A percentile compares a stretch with the other conserved stretches of the same genome.
Evolutionary conservation across 2,113 vertebrate species (phyloP).

Genomic region (Rhynchomys soricoides): DNA sequence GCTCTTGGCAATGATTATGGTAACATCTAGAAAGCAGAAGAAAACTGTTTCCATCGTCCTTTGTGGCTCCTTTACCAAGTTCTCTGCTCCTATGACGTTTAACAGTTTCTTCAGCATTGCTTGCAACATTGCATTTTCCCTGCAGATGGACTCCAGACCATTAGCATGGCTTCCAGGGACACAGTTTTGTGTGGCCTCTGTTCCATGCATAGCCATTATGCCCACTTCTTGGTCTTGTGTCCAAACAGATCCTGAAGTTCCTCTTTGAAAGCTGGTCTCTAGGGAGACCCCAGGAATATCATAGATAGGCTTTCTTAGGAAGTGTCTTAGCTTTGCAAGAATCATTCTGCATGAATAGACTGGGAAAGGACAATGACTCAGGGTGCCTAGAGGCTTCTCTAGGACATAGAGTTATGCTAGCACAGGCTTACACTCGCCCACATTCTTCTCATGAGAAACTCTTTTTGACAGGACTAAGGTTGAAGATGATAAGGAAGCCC

Average conservation of each 20-base stretch:
- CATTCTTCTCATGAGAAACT: not conserved
- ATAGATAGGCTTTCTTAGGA: not conserved
- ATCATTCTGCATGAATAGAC: not conserved
- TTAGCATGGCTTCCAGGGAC: fast-evolving
- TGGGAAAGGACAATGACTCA: fast-evolving
- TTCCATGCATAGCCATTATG: not conserved
- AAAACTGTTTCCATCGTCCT: not conserved
- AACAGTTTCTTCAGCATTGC: not conserved
- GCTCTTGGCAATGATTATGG: not conserved
- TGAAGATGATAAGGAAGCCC: not conserved
- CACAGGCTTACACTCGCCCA: not conserved
- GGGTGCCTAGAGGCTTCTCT: not conserved
- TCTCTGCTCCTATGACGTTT: not conserved
- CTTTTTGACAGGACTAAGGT: not conserved
- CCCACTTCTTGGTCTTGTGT: not conserved
- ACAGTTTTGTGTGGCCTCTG: too few relatives aligned
- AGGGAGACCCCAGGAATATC: not conserved
- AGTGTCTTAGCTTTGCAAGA: not conserved
- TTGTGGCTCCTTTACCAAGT: not conserved
- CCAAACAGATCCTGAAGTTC: not conserved
- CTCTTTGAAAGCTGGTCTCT: not conserved
- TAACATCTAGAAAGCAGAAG: not conserved
- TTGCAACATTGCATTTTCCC: not conserved
- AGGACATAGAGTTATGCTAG: not conserved
- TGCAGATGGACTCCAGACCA: not conserved